phyloP scores from a whole-genome alignment of 2,797 vertebrate species.

The Chelon auratus region DNA sequence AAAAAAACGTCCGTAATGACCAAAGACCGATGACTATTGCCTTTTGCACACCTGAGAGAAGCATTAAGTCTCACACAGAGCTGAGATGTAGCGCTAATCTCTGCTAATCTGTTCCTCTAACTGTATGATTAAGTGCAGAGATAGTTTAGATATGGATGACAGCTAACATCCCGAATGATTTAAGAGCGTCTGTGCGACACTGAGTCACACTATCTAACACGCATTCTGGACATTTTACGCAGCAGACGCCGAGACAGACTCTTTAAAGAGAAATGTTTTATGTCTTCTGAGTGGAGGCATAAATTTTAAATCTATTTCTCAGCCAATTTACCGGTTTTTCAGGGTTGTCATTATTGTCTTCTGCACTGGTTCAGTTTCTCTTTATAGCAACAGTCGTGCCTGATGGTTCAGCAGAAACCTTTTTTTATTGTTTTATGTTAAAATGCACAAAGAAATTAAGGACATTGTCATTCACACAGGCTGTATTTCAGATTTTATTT shows the following conservation, averaged over 20 bases:
- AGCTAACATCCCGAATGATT: constrained; percentile 45
- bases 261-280: neutral
- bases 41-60: neutral
- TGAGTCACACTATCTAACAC: constrained; percentile 10
- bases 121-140: constrained; percentile 26
- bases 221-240: neutral
- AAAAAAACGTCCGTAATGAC: neutral
- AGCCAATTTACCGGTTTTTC: too few relatives aligned
- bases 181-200: constrained; percentile 15
- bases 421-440: neutral
- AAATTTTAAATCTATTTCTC: too few relatives aligned
- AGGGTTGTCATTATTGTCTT: too few relatives aligned
- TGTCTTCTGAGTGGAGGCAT: too few relatives aligned
- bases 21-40: neutral
- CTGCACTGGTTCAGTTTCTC: neutral
- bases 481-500: neutral
- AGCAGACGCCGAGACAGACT: neutral
- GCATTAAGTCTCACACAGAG: neutral
- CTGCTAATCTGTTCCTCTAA: neutral
- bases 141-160: constrained; percentile 24
- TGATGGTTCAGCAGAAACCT: neutral
- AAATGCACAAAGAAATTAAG: neutral
- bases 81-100: constrained; percentile 9
- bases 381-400: neutral
- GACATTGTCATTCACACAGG: neutral